Base-by-base conservation (phyloP, 2,888 invertebrate genomes). In the Andrena camellia region DNA sequence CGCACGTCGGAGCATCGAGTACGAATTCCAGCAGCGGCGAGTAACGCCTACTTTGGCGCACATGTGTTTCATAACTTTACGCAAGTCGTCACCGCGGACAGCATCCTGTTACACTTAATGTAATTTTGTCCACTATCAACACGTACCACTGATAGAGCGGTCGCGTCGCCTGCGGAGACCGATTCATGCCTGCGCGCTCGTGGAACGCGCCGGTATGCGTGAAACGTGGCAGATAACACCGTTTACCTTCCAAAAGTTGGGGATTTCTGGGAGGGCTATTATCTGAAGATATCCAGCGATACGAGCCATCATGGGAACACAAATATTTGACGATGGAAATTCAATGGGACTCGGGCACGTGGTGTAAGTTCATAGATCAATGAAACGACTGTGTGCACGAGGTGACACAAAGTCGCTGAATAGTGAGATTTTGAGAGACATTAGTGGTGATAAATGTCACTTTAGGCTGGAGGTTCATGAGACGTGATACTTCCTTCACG, bases 41-140 rank as follows among this genome's bases (percentile, higher is more conserved):
- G 35, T 42, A 67, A 88, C 80, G 83, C 76, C 83, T 86, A 85
- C 81, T 50, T 77, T 59, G 68, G 63, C 33, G 63, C 81, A 86
- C 84, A 78, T 69, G 74, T 69, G 89, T 91, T 90, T 89, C 86
- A 79, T 89, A 90, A 89, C 86, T 87, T 77, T 73, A 48, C 84
- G 87, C 84, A 86, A 85, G 86, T 85, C 73, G 88, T 86, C 78
- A 85, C 85, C 66, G 66, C 63, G 77, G 83, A 79, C 78, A 80
- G 86, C 81, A 80, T 86, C 83, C 83, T 84, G 87, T 87, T 89
- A 81, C 86, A 69, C 59, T 71, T 59, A 79, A 83, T 88, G 79
- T 59, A 63, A 81, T 80, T 86, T 84, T 64, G 74, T 67, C 62
- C 64, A 42, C 78, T 77, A 81, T 78, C 78, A 64, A 81, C 79